Conservation (phyloP, 2,888 invertebrate genomes). For the Melanchra persicariae region DNA sequence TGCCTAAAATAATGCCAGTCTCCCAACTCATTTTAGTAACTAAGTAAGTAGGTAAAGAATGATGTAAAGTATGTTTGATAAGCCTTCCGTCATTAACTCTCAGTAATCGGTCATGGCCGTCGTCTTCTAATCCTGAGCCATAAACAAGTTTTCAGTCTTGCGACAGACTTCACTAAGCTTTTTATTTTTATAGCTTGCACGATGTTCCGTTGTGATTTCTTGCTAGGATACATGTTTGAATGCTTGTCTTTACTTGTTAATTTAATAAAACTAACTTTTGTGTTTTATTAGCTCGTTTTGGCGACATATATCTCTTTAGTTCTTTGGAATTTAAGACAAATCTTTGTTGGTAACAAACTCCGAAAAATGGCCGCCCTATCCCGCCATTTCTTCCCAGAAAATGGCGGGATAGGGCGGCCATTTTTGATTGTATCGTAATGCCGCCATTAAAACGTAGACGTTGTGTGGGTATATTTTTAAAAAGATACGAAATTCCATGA, state of each 20-base stretch:
- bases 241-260: not conserved
- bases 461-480: not conserved
- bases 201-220: conserved; percentile 10
- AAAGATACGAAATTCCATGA: not conserved
- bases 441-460: too few species aligned
- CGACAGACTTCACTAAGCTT: conserved; percentile 31
- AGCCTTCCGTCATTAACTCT: conserved; percentile 26
- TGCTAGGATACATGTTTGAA: not conserved
- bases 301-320: not conserved
- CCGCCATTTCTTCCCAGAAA: not conserved
- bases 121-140: conserved; percentile 22
- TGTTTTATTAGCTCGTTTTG: not conserved
- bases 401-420: conserved; percentile 1
- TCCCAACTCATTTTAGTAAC: not conserved
- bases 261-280: not conserved
- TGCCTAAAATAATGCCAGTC: not conserved
- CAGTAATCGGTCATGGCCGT: conserved; percentile 56
- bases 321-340: not conserved
- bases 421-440: not conserved
- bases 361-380: not conserved
- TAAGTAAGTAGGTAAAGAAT: conserved; percentile 14
- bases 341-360: not conserved
- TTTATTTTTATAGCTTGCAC: conserved; percentile 51
- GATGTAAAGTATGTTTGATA: conserved; percentile 11
- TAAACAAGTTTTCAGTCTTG: conserved; percentile 24